A percentile compares a stretch with the other conserved stretches of the same genome.
phyloP scores from a whole-genome alignment of 2,797 vertebrate genomes.

The Hozukius guyotensis region DNA sequence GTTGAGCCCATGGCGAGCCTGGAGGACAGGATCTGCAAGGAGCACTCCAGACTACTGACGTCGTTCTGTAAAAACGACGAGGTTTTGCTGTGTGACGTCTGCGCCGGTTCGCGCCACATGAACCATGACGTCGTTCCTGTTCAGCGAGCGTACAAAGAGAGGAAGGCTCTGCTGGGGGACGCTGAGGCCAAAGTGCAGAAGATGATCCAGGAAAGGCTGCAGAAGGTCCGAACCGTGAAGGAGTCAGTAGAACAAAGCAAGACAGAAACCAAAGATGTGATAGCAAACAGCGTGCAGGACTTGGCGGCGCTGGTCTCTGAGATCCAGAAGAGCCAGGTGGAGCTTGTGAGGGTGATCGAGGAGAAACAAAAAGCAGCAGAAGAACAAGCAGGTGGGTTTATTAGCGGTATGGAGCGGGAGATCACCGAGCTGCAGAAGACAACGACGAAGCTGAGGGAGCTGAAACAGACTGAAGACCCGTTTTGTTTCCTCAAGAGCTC shows the following conservation, averaged over 20 bases:
- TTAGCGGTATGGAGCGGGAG: conserved; percentile 43
- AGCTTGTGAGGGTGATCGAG: conserved; percentile 22
- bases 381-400: neutral
- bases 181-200: conserved; percentile 7
- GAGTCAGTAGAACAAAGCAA: neutral
- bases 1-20: conserved; percentile 19
- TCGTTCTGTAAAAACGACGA: conserved; percentile 43
- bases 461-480: conserved; percentile 40
- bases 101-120: neutral
- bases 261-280: conserved; percentile 15
- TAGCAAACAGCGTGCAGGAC: neutral
- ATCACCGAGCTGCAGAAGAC: conserved; percentile 26
- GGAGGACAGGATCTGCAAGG: conserved; percentile 43
- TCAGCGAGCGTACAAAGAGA: neutral
- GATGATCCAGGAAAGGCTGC: conserved; percentile 52
- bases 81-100: conserved; percentile 53
- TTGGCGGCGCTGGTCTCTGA: conserved; percentile 28
- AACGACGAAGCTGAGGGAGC: conserved; percentile 1
- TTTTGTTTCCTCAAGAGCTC: conserved; percentile 42
- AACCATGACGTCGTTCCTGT: conserved; percentile 17
- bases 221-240: conserved; percentile 23
- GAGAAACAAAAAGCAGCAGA: conserved; percentile 54
- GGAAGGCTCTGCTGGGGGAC: conserved; percentile 9
- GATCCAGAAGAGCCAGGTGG: conserved; percentile 34
- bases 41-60: conserved; percentile 28